Percentiles rank a stretch among this genome's conserved stretches.
Conservation (phyloP, 2,113 vertebrate species). For the Glareola pratincola region DNA sequence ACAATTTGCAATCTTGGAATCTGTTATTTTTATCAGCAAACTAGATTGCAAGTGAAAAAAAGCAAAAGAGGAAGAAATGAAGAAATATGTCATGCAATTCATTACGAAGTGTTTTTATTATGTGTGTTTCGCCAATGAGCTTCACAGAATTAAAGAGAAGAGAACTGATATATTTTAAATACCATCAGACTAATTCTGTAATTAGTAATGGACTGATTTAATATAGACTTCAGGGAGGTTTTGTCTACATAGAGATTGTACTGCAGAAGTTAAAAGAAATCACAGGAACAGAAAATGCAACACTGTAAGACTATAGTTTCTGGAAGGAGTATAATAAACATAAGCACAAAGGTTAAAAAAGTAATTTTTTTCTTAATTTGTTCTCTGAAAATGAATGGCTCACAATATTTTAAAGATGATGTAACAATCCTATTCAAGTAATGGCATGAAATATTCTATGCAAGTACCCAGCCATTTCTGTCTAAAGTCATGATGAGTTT, state of each 20-base stretch:
- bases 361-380: background rate
- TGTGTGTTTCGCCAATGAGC: background rate
- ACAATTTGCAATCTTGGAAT: background rate
- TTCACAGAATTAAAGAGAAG: background rate
- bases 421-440: background rate
- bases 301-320: background rate
- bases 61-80: background rate
- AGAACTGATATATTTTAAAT: background rate
- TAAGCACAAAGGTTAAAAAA: background rate
- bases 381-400: background rate
- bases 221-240: background rate
- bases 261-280: background rate
- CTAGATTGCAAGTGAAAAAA: background rate
- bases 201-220: background rate
- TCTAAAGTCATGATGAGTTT: background rate
- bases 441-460: background rate
- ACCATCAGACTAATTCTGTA: background rate
- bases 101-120: background rate
- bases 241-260: background rate
- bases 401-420: background rate
- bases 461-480: background rate
- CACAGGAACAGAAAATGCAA: background rate
- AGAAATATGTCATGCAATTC: background rate
- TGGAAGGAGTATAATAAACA: background rate
- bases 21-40: background rate